Percentiles rank a stretch among this genome's conserved stretches.
Evolutionary conservation across 2,888 invertebrate genomes (phyloP).

Genomic region (Erpobdella octoculata): DNA sequence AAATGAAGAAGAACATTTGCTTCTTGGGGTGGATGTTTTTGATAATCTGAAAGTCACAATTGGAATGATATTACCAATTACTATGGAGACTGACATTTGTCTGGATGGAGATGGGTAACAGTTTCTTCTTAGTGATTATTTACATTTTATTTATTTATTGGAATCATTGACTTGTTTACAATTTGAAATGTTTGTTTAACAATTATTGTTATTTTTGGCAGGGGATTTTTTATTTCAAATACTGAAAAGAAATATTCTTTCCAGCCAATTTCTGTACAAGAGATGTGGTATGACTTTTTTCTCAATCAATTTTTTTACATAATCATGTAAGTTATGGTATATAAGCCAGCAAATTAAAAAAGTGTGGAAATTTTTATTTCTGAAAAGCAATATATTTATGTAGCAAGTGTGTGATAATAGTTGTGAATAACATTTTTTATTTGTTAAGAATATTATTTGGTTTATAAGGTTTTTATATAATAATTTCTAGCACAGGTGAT

Average conservation of each 20-base stretch:
- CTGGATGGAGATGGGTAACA: constrained; percentile 89
- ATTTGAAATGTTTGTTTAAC: background rate
- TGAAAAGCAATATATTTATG: no score
- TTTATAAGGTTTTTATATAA: no score
- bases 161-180: background rate
- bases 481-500: no score
- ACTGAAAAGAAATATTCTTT: constrained; percentile 12
- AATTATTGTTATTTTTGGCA: background rate
- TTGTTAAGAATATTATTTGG: no score
- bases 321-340: no score
- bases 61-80: constrained; percentile 81
- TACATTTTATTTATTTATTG: background rate
- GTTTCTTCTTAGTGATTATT: background rate
- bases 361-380: no score
- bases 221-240: constrained; percentile 23
- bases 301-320: no score
- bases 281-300: constrained; percentile 27
- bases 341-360: no score
- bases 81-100: constrained; percentile 84
- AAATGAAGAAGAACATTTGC: constrained; percentile 6
- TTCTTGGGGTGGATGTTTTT: constrained; percentile 73
- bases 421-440: no score
- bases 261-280: constrained; percentile 29
- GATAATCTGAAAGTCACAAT: constrained; percentile 75
- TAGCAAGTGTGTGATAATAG: no score